Base-by-base conservation (phyloP, 2,797 vertebrate genomes). In the Furcifer pardalis region DNA sequence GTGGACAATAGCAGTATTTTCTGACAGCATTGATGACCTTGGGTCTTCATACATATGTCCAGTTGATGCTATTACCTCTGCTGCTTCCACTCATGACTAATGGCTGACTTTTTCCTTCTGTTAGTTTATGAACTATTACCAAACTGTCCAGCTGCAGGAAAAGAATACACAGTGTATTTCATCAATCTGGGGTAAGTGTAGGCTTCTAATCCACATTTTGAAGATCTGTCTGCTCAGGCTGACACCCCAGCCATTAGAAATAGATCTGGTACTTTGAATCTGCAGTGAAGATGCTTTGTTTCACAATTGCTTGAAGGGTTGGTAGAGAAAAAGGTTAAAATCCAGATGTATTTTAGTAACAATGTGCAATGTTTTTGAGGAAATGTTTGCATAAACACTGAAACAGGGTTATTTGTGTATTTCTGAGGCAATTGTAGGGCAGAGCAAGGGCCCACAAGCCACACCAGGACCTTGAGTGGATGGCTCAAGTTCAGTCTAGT, bases 81-180 rank as follows among this genome's bases (percentile, higher is more conserved):
- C 0, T 17, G 23, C 79, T 25, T 86, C 1, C 0, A 52, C 23
- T 76, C 42, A 44, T 83, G 62, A 52, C 77, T 90, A 30, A 62
- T 0, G 0, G 32, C 80, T 86, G 27, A 32, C 27, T 79, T 74
- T 79, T 44, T 65, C 5, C 42, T 82, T 75, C 37, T 74, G 25
- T 74, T 79, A 46, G 56, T 84, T 60, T 63, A 44, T 21, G 40
- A 82, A 73, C 60, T 42, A 82, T n/a, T 25, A 75, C 42, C n/a
- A 66, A 78, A 52, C 46, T 79, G 52, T 27, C 44, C 62, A 83
- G 44, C 44, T 62, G 63, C 21, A 46, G 40, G 42, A 56, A 72
- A 72, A 72, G 56, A 73, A 81, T 52, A 49, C 2, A 63, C 10
- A 46, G 21, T 56, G 46, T 35, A 65, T 30, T 66, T 46, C 68